phyloP scores from a whole-genome alignment of 1,140 invertebrate genomes.

The Drosophila lacertosa region DNA sequence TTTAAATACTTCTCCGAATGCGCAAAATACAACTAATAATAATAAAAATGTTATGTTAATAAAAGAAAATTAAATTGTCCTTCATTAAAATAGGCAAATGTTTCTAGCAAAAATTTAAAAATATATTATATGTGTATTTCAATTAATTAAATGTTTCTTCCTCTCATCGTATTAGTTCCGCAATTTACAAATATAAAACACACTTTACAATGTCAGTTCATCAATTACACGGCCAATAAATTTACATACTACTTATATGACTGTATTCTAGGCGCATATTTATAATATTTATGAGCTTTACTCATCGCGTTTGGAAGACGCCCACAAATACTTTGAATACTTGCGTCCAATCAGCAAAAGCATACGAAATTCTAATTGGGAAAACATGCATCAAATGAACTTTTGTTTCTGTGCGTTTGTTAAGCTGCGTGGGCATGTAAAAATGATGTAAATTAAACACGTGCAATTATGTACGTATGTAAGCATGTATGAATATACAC shows the following conservation, averaged over 20 bases:
- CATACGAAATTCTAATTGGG: slow-evolving; percentile 65
- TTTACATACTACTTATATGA: slow-evolving; percentile 1
- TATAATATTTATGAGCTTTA: slow-evolving; percentile 35
- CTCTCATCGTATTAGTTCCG: slow-evolving; percentile 20
- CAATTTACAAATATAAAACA: neutral
- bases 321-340: slow-evolving; percentile 39
- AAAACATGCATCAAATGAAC: slow-evolving; percentile 45
- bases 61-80: too few species aligned
- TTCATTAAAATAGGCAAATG: neutral
- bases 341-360: slow-evolving; percentile 40
- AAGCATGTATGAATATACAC: neutral
- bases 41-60: too few species aligned
- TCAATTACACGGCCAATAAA: slow-evolving; percentile 30
- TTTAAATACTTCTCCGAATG: too few species aligned
- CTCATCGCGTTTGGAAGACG: slow-evolving; percentile 3
- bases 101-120: neutral
- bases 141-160: neutral
- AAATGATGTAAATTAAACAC: slow-evolving; percentile 50
- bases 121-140: neutral
- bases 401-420: slow-evolving; percentile 50
- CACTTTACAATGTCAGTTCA: slow-evolving; percentile 13
- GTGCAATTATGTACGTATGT: neutral
- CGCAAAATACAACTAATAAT: too few species aligned
- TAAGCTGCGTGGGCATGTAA: slow-evolving; percentile 5
- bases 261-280: slow-evolving; percentile 3